A percentile compares a stretch with the other conserved stretches of the same genome.
phyloP scores from a whole-genome alignment of 2,797 vertebrate species.

The Synanceia verrucosa region DNA sequence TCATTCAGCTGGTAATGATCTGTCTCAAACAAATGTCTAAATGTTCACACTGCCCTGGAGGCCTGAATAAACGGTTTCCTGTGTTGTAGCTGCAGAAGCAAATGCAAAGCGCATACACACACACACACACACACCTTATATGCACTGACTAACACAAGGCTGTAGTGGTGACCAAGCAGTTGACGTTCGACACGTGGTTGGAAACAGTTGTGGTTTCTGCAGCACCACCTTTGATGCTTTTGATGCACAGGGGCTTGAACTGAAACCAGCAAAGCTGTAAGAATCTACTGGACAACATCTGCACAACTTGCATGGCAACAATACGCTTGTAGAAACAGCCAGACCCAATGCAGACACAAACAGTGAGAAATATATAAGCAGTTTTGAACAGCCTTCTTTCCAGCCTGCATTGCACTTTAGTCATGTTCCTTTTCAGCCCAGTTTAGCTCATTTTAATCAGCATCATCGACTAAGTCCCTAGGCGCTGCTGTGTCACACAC shows the following conservation, averaged over 20 bases:
- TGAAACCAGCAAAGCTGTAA: conserved; percentile 39
- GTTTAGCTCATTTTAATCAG: conserved; percentile 43
- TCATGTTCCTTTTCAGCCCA: conserved; percentile 20
- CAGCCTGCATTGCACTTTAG: neutral
- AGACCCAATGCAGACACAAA: neutral
- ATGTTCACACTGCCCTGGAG: conserved; percentile 9
- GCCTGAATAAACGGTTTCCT: conserved; percentile 24
- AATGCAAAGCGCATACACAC: neutral
- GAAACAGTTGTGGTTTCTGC: conserved; percentile 59
- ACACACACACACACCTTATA: neutral
- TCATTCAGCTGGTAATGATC: conserved; percentile 12
- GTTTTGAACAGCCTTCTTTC: conserved; percentile 12
- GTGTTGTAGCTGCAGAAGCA: conserved; percentile 13
- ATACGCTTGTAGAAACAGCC: conserved; percentile 1
- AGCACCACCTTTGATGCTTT: neutral
- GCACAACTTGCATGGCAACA: conserved; percentile 10
- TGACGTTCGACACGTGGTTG: conserved; percentile 47
- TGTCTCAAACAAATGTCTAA: conserved; percentile 19
- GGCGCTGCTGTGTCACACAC: conserved; percentile 25
- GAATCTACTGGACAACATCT: conserved; percentile 38
- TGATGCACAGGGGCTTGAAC: conserved; percentile 14
- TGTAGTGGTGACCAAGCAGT: conserved; percentile 48
- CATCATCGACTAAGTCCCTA: conserved; percentile 41
- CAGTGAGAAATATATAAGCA: conserved; percentile 13
- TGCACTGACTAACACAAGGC: neutral